Conservation (phyloP, 1,140 invertebrate species). For the Anadara kagoshimensis region DNA sequence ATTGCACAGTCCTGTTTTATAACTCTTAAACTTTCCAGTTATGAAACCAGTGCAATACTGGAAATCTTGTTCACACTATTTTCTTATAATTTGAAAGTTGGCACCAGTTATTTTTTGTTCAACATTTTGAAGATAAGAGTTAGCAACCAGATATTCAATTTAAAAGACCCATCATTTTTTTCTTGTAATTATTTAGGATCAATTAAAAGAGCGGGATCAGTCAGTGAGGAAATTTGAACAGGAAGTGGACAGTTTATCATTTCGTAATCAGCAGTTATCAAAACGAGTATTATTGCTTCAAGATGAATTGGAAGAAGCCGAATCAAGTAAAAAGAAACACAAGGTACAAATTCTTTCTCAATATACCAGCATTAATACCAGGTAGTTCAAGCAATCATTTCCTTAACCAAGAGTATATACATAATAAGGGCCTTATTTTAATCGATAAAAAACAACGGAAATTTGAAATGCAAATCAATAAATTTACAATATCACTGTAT, state of each 20-base stretch:
- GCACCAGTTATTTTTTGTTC: not conserved
- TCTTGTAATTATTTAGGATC: constrained; percentile 77
- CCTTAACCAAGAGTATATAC: no score
- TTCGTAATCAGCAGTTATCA: constrained; percentile 94
- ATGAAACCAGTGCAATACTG: no score
- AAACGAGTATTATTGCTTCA: constrained; percentile 91
- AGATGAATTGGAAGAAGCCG: constrained; percentile 86
- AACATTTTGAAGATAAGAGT: not conserved
- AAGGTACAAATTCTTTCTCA: constrained; percentile 43
- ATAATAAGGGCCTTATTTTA: no score
- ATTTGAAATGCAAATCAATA: no score
- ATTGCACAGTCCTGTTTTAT: no score
- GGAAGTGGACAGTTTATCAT: constrained; percentile 93
- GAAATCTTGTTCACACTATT: no score
- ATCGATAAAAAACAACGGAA: no score
- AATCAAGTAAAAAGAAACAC: constrained; percentile 70
- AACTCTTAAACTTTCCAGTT: no score
- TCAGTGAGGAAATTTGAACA: constrained; percentile 88
- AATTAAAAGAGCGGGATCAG: constrained; percentile 88
- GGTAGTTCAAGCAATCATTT: no score
- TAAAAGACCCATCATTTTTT: not conserved
- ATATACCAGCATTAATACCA: no score
- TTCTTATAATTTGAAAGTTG: no score
- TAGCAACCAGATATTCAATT: not conserved
- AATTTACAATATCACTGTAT: no score